Conservation (phyloP, 1,140 invertebrate species). For the Sinella curviseta region DNA sequence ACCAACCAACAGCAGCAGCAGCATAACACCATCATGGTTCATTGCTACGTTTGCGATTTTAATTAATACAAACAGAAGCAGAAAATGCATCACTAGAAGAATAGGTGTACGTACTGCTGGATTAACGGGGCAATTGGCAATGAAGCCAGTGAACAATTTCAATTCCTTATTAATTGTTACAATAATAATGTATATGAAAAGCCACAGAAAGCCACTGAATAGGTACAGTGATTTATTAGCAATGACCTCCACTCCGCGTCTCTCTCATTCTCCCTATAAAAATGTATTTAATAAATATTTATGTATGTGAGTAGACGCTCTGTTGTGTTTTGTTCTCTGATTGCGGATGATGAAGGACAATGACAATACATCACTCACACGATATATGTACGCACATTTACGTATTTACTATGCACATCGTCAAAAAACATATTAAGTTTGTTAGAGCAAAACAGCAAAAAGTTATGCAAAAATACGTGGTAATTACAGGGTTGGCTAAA, state of each 20-base stretch:
- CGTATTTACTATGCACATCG: not conserved
- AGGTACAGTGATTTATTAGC: not conserved
- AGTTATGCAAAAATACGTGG: too few relatives aligned
- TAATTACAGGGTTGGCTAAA: not conserved
- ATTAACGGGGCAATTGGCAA: not conserved
- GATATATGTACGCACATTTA: not conserved
- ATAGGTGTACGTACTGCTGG: not conserved
- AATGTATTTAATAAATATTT: too few relatives aligned
- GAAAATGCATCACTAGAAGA: too few relatives aligned
- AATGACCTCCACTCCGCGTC: not conserved
- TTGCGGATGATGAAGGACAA: not conserved
- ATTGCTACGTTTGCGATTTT: not conserved
- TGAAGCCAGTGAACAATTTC: not conserved
- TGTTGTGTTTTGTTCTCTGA: too few relatives aligned
- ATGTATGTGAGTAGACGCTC: too few relatives aligned
- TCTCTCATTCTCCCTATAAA: too few relatives aligned
- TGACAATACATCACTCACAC: not conserved
- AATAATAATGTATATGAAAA: not conserved
- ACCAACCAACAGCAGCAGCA: too few relatives aligned
- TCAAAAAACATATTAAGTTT: not conserved
- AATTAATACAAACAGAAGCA: not conserved
- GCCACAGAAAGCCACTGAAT: too few relatives aligned
- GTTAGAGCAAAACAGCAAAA: not conserved
- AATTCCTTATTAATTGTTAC: not conserved
- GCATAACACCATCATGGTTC: too few relatives aligned